Conservation (phyloP, 1,140 invertebrate species). For the Drosophila equinoxialis region DNA sequence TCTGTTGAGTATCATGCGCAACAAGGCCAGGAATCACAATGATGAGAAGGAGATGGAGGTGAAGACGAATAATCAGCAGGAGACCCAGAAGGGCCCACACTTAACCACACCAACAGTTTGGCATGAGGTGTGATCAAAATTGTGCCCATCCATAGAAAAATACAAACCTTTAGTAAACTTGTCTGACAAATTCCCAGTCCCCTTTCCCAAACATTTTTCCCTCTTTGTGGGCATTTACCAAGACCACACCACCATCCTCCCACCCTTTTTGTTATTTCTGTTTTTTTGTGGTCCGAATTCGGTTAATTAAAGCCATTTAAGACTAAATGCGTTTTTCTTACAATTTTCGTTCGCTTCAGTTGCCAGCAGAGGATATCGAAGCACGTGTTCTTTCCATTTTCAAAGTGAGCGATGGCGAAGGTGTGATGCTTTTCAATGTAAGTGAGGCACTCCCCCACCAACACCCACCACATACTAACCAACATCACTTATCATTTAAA, state of each 20-base stretch:
- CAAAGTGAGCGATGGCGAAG: slow-evolving; percentile 43
- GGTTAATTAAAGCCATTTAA: slow-evolving; percentile 23
- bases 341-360: slow-evolving; percentile 53
- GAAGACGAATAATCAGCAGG: slow-evolving; percentile 9
- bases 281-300: slow-evolving; percentile 25
- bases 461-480: not conserved
- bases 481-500: not conserved
- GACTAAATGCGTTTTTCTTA: slow-evolving; percentile 54
- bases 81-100: not conserved
- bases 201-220: not conserved
- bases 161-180: not conserved
- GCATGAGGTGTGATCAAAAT: slow-evolving; percentile 51
- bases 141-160: not conserved
- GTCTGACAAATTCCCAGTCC: not conserved
- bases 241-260: too few relatives aligned
- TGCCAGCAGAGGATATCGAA: slow-evolving; percentile 49
- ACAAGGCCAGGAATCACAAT: slow-evolving; percentile 31
- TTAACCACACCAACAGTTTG: not conserved
- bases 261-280: slow-evolving; percentile 6
- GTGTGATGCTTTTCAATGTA: slow-evolving; percentile 71
- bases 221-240: slow-evolving; percentile 16
- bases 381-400: slow-evolving; percentile 50
- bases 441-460: slow-evolving; percentile 33
- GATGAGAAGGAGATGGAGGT: slow-evolving; percentile 3
- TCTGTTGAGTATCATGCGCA: slow-evolving; percentile 39